Base-by-base conservation (phyloP, 2,113 vertebrate species). In the Seriola aureovittata region DNA sequence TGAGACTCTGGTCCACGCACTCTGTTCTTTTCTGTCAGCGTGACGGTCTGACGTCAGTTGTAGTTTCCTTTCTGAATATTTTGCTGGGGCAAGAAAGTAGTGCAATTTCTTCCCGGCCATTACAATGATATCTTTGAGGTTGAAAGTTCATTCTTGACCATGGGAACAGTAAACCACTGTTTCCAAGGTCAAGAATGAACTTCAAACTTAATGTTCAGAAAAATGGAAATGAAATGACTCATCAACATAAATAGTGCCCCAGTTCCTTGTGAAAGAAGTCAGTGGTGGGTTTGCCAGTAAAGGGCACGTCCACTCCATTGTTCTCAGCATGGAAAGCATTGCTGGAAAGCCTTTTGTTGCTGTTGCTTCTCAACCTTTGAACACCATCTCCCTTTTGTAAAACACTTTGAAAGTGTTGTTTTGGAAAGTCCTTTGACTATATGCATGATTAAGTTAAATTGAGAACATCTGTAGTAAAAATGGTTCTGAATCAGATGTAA, bases 41-140 rank as follows among this genome's bases (percentile, higher is more conserved):
- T 25, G 1, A 25, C 65, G 36, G 0, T 52, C 40, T 67, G 55
- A 48, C n/a, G 46, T 60, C 3, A 17, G 29, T 29, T 29, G 29
- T 29, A 29, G 29, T 29, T 29, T 29, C 29, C 29, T 9, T 11
- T 19, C 16, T 29, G 23, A 65, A 14, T 17, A 23, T 23, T 76
- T 55, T 52, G 3, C 48, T 44, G 8, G 8, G 14, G 46, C 2
- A 8, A 32, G 19, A 63, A 38, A 2, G 1, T 11, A 40, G 0
- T 11, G n/a, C 3, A 1, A 34, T 34, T 38, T 79, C 59, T 67
- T 34, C 75, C 5, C 40, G 50, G 67, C 9, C 1, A 21, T 59
- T 25, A 77, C 32, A 80, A 77, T 52, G 46, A 46, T 38, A 65
- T 36, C 12, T 71, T 71, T 82, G 58, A 72, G 55, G 68, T 2